Conservation (phyloP, 1,140 invertebrate species). For the Drosophila orosa region DNA sequence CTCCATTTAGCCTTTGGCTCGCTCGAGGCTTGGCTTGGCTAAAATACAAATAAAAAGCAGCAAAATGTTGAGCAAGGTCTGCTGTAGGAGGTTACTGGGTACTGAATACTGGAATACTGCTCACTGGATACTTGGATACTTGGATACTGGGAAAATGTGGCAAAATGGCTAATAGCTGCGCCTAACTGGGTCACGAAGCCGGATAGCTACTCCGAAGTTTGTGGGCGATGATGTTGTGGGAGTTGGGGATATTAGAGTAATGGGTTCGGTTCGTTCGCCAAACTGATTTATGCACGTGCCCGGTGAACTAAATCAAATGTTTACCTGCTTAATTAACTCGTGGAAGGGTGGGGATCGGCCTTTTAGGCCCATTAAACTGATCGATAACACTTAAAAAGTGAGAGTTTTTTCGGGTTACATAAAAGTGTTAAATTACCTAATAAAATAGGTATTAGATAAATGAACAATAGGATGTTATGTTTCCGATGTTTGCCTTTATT, state of each 20-base stretch:
- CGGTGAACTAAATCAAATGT: slow-evolving; percentile 23
- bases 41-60: slow-evolving; percentile 24
- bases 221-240: slow-evolving; percentile 28
- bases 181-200: slow-evolving; percentile 45
- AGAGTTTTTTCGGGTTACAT: slow-evolving; percentile 3
- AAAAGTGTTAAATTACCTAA: neutral
- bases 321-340: slow-evolving; percentile 29
- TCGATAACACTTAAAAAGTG: slow-evolving; percentile 4
- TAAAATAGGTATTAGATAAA: neutral
- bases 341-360: neutral
- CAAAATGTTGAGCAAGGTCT: slow-evolving; percentile 55
- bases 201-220: neutral
- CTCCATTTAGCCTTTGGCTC: slow-evolving; percentile 61
- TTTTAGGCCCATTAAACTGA: neutral
- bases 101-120: slow-evolving; percentile 29
- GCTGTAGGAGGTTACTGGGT: slow-evolving; percentile 50
- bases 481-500: neutral
- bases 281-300: slow-evolving; percentile 45
- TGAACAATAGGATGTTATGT: neutral
- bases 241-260: slow-evolving; percentile 28
- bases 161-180: slow-evolving; percentile 27
- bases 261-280: slow-evolving; percentile 6
- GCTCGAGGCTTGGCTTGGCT: slow-evolving; percentile 37
- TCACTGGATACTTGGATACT: slow-evolving; percentile 25
- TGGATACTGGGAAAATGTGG: neutral